phyloP scores from a whole-genome alignment of 2,113 vertebrate genomes.

The Hippocampus barbouri region DNA sequence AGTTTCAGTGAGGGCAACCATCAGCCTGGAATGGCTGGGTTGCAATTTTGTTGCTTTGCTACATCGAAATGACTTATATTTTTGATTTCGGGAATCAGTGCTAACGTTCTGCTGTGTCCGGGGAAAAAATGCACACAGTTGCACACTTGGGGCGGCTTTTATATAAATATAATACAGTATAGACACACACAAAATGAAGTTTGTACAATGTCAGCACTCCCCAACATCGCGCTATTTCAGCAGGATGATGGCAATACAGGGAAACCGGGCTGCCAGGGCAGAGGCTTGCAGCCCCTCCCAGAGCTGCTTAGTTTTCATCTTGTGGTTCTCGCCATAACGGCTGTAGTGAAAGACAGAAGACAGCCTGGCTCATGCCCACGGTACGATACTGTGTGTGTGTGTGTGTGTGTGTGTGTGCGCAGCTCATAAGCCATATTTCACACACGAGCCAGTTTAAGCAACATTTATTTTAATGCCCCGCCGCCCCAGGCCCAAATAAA shows the following conservation, averaged over 20 bases:
- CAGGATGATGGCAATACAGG: not conserved
- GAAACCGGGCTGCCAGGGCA: not conserved
- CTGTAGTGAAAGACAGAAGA: slow-evolving; percentile 32
- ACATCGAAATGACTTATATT: not conserved
- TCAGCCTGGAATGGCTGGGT: no score
- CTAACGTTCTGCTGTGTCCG: not conserved
- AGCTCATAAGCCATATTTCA: slow-evolving; percentile 37
- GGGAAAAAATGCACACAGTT: no score
- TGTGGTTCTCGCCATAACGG: slow-evolving; percentile 15
- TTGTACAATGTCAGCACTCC: not conserved
- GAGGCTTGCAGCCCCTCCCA: not conserved
- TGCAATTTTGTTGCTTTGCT: not conserved
- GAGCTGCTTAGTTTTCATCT: not conserved
- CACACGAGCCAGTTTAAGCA: slow-evolving; percentile 43
- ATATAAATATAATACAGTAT: no score
- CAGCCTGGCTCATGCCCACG: slow-evolving; percentile 24
- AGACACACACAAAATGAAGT: not conserved
- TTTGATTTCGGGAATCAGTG: not conserved
- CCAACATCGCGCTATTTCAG: not conserved
- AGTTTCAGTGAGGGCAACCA: no score
- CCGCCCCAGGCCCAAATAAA: not conserved
- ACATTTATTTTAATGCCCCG: not conserved
- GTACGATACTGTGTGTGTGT: slow-evolving; percentile 22
- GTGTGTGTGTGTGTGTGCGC: slow-evolving; percentile 31
- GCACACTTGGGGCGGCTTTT: no score